Conservation (phyloP, 2,888 invertebrate genomes). For the Drosophila mettleri region DNA sequence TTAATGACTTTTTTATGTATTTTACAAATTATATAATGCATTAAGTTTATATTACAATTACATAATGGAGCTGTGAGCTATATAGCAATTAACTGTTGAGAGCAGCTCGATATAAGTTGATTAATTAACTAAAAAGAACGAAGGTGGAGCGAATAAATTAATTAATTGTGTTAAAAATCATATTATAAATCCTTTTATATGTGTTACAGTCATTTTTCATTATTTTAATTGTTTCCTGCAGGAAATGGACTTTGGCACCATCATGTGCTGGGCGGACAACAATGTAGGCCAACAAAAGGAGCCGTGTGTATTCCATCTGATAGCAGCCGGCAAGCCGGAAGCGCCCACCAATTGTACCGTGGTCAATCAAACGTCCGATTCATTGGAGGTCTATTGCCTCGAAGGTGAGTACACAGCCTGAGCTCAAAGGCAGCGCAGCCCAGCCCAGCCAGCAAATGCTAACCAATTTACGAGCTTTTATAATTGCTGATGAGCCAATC, state of each 20-base stretch:
- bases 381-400: constrained; percentile 90
- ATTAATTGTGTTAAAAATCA: constrained; percentile 12
- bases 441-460: constrained; percentile 29
- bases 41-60: constrained; percentile 40
- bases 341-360: constrained; percentile 91
- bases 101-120: constrained; percentile 14
- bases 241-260: constrained; percentile 92
- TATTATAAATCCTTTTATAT: not conserved
- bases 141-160: not conserved
- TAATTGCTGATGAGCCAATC: constrained; percentile 80
- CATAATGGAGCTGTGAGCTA: constrained; percentile 18
- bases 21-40: constrained; percentile 60
- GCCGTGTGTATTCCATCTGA: constrained; percentile 91
- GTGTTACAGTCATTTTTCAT: not conserved
- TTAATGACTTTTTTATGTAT: constrained; percentile 43
- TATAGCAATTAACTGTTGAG: constrained; percentile 7
- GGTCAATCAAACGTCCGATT: constrained; percentile 91
- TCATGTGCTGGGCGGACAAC: constrained; percentile 91
- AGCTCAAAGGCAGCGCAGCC: constrained; percentile 18
- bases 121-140: constrained; percentile 16
- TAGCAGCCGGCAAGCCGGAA: constrained; percentile 92
- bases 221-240: constrained; percentile 49
- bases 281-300: constrained; percentile 89
- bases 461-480: constrained; percentile 63
- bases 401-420: constrained; percentile 85